phyloP scores from a whole-genome alignment of 2,113 vertebrate genomes.

The Eudyptes chrysolophus region DNA sequence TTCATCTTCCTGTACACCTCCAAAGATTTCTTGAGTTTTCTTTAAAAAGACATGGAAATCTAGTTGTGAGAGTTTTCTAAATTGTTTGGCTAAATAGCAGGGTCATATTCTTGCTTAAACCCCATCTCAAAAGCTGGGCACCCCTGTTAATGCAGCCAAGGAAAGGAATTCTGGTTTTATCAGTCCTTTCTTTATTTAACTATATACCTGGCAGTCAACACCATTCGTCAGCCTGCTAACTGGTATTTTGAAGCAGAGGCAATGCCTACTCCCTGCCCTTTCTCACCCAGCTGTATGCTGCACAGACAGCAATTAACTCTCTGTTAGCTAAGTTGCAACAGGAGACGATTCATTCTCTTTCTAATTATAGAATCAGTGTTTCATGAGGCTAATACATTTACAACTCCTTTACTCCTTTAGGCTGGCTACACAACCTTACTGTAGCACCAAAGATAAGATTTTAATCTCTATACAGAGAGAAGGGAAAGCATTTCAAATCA shows the following conservation, averaged over 20 bases:
- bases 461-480: neutral
- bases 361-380: neutral
- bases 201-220: neutral
- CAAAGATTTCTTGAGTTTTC: constrained; percentile 72
- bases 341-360: neutral
- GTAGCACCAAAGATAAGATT: neutral
- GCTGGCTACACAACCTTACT: neutral
- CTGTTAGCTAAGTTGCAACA: neutral
- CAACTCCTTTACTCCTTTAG: neutral
- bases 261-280: neutral
- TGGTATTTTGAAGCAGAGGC: neutral
- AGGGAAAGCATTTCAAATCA: neutral
- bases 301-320: neutral
- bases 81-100: neutral
- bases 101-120: neutral
- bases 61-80: neutral
- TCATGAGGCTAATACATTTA: neutral
- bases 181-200: neutral
- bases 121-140: neutral
- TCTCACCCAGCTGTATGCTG: neutral
- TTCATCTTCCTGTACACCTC: constrained; percentile 82
- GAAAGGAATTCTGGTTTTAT: neutral
- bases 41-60: constrained; percentile 35
- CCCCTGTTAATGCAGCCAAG: neutral
- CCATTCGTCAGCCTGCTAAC: neutral